A percentile compares a stretch with the other conserved stretches of the same genome.
These are phyloP conservation scores for Anoplius nigerrimus DNA, from an alignment of 2,888 invertebrate species.

Conservation along the genomic window DNA sequence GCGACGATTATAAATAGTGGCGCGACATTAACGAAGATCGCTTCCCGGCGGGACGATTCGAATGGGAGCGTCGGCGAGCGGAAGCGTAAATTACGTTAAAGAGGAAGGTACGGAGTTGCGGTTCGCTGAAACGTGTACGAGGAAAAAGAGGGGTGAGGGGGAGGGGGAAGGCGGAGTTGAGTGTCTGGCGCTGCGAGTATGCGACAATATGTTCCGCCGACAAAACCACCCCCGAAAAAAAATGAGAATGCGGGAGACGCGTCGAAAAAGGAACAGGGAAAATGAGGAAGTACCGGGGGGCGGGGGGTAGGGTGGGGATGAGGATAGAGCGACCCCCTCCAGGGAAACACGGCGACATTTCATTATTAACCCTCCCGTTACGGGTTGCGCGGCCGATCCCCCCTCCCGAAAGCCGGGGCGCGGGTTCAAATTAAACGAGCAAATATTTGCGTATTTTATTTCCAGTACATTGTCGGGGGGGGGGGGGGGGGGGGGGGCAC, in stretches of 20 bases:
- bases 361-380: conserved; percentile 59
- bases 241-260: conserved; percentile 3
- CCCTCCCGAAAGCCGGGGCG: conserved; percentile 28
- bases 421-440: conserved; percentile 52
- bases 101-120: conserved; percentile 15
- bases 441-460: conserved; percentile 61
- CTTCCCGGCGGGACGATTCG: too few species aligned
- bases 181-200: conserved; percentile 16
- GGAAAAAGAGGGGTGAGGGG: conserved; percentile 33
- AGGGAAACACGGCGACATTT: conserved; percentile 65
- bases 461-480: conserved; percentile 38
- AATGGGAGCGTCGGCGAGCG: not conserved
- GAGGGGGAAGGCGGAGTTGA: conserved; percentile 28
- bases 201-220: conserved; percentile 26
- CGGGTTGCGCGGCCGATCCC: conserved; percentile 16
- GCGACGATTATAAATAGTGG: too few species aligned
- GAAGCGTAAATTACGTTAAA: conserved; percentile 13
- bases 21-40: too few species aligned
- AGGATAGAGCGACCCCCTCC: conserved; percentile 44
- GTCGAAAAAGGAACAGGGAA: conserved; percentile 30
- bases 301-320: not conserved
- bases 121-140: conserved; percentile 18
- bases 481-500: too few species aligned
- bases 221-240: conserved; percentile 26
- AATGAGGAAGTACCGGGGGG: too few species aligned